These are phyloP conservation scores for Drosophila merina DNA, from an alignment of 2,888 invertebrate genomes.

Conservation along the genomic window DNA sequence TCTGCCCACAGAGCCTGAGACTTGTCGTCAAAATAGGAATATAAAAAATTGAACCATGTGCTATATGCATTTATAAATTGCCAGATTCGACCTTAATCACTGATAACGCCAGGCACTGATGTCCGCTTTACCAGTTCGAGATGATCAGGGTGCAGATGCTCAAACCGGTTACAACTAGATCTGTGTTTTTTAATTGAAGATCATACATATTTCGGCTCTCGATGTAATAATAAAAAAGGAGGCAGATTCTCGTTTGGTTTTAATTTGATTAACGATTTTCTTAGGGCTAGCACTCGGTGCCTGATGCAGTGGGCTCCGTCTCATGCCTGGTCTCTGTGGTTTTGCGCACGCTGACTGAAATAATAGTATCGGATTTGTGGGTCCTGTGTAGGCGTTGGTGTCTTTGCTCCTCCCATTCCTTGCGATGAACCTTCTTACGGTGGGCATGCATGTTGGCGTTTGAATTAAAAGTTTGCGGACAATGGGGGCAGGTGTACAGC, in stretches of 20 bases:
- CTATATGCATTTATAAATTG: slow-evolving; percentile 58
- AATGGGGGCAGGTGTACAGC: slow-evolving; percentile 83
- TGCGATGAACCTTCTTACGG: slow-evolving; percentile 82
- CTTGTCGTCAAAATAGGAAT: slow-evolving; percentile 56
- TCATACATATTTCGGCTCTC: slow-evolving; percentile 34
- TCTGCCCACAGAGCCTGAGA: slow-evolving; percentile 32
- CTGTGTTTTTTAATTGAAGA: slow-evolving; percentile 46
- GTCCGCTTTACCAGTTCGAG: slow-evolving; percentile 57
- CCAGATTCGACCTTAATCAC: slow-evolving; percentile 70
- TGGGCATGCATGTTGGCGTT: slow-evolving; percentile 84
- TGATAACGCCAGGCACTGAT: slow-evolving; percentile 66
- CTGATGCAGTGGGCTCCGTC: neutral
- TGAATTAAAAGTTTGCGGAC: slow-evolving; percentile 83
- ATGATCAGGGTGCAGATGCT: slow-evolving; percentile 39
- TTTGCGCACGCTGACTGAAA: slow-evolving; percentile 59
- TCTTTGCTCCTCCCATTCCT: slow-evolving; percentile 79
- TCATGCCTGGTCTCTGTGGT: slow-evolving; percentile 51
- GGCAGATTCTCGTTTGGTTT: slow-evolving; percentile 41
- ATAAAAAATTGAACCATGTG: slow-evolving; percentile 61
- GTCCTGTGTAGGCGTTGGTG: slow-evolving; percentile 36
- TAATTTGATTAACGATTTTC: slow-evolving; percentile 38
- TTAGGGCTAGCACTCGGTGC: slow-evolving; percentile 23
- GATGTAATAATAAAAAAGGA: slow-evolving; percentile 16
- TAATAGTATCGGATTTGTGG: slow-evolving; percentile 56
- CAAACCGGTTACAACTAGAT: slow-evolving; percentile 56